Evolutionary conservation across 2,113 vertebrate genomes (phyloP).

Genomic region (Gymnocephalus cernua): DNA sequence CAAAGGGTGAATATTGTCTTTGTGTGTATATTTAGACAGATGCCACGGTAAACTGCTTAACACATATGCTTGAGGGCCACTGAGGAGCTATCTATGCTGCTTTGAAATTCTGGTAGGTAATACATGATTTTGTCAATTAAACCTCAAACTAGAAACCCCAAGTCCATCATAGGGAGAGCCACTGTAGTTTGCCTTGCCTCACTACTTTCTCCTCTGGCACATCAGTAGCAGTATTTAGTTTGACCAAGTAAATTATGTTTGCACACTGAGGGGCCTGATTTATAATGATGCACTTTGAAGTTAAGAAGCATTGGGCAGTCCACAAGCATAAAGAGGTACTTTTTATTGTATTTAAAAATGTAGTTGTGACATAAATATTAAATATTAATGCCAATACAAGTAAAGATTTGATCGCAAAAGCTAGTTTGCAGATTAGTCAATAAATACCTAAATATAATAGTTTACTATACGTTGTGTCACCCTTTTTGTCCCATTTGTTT

Average conservation of each 20-base stretch:
- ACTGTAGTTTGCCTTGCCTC: conserved; percentile 14
- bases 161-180: conserved; percentile 21
- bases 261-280: conserved; percentile 52
- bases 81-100: conserved; percentile 27
- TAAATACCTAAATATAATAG: no score
- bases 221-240: conserved; percentile 32
- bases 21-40: conserved; percentile 53
- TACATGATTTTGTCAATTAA: conserved; percentile 55
- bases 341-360: no score
- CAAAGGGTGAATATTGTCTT: conserved; percentile 46
- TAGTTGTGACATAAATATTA: no score
- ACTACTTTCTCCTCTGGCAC: conserved; percentile 41
- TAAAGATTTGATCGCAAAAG: neutral
- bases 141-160: conserved; percentile 27
- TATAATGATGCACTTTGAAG: conserved; percentile 60
- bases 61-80: conserved; percentile 47
- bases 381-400: no score
- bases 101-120: conserved; percentile 55
- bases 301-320: conserved; percentile 13
- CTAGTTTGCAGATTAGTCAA: neutral
- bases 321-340: neutral
- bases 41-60: conserved; percentile 51
- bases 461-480: neutral
- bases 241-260: conserved; percentile 60
- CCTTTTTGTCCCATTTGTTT: conserved; percentile 28